Evolutionary conservation across 1,140 invertebrate genomes (phyloP), one percentile per base, ranked within the genome.

Genomic region (Littorina saxatilis): DNA sequence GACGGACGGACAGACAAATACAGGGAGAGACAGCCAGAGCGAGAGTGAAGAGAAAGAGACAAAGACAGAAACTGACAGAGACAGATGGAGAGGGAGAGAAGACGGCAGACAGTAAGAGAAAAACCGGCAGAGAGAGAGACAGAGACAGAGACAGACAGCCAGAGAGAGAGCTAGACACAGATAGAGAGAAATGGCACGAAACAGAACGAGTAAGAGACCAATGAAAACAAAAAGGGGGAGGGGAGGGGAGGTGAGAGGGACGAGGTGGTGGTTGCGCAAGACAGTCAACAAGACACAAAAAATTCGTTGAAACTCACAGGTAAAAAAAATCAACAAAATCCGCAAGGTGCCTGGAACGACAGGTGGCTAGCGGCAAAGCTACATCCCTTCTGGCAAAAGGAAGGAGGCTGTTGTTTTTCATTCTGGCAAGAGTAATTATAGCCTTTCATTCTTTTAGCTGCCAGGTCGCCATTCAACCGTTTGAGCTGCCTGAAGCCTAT

Each of bases 61-160:
- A 37, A 9, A 68, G 55, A 58, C 17, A 58, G 55, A 58, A 3
- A 58, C 9, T 13, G 55, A 58, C 9, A 58, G 55, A 58, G 55
- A 58, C 9, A 58, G 55, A 58, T 9, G n/a, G 55, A 58, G 55
- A 58, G 55, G n/a, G 55, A 58, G 55, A 58, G 55, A 23, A 58
- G 55, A 58, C 9, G 20, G 47, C 9, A 20, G 47, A 50, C 9
- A 50, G 47, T 11, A 20, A 50, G 47, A 50, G 47, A 50, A 20
- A 50, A 20, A 50, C 9, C n/a, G n/a, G n/a, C 4, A 27, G n/a
- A 27, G 55, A 58, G 55, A 58, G 55, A 58, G 55, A 58, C 9
- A 58, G 55, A 58, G 55, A 58, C 9, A 58, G 55, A 27, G 55
- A 58, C 9, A 58, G 55, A 58, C 9, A 58, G 55, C 43, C 17